Percentiles rank a stretch among this genome's conserved stretches.
Conservation (phyloP, 2,113 vertebrate species). For the Prionailurus viverrinus region DNA sequence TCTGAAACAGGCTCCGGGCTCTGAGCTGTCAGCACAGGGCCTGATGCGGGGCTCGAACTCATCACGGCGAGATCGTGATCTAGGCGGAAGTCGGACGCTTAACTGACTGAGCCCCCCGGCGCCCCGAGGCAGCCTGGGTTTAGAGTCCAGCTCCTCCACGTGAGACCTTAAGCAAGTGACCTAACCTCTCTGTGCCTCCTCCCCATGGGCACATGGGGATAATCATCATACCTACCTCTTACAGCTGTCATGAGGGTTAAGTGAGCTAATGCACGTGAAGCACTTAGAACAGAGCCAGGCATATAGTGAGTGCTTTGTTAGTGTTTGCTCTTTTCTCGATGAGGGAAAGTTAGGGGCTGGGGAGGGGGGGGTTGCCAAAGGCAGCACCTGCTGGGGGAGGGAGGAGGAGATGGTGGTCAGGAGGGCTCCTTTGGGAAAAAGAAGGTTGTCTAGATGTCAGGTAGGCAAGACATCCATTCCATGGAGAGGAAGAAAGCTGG, state of each 20-base stretch:
- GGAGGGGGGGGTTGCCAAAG: no score
- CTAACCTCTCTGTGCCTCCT: not conserved
- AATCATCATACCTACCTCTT: not conserved
- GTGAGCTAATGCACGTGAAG: accelerated
- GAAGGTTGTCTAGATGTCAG: not conserved
- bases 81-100: no score
- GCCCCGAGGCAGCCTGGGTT: not conserved
- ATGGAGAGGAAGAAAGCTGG: no score
- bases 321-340: accelerated
- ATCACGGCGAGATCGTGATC: no score
- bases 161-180: not conserved
- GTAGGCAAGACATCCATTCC: not conserved
- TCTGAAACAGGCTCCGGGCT: no score
- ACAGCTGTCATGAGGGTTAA: not conserved
- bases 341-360: not conserved
- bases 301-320: accelerated
- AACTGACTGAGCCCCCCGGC: no score
- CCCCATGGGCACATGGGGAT: not conserved
- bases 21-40: no score
- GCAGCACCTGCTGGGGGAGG: not conserved
- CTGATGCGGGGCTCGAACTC: no score
- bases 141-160: not conserved
- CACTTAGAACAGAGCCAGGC: not conserved
- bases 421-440: not conserved
- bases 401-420: not conserved